A percentile compares a stretch with the other conserved stretches of the same genome.
Conservation (phyloP, 2,888 invertebrate genomes). For the Hesperia comma region DNA sequence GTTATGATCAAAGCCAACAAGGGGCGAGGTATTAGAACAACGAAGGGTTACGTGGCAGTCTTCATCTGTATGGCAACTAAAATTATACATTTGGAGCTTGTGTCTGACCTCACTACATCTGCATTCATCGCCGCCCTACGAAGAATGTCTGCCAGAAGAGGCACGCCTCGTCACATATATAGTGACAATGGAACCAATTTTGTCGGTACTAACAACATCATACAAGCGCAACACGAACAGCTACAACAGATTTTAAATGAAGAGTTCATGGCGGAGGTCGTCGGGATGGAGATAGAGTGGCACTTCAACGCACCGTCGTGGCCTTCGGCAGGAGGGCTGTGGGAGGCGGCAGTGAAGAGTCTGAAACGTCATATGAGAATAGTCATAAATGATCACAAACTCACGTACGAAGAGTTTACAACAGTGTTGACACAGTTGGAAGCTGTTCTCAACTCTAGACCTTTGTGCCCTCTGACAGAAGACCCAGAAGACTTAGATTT, state of each 20-base stretch:
- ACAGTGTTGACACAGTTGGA: constrained; percentile 41
- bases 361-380: constrained; percentile 34
- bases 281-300: constrained; percentile 33
- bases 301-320: constrained; percentile 39
- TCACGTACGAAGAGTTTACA: constrained; percentile 40
- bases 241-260: constrained; percentile 11
- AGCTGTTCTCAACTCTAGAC: constrained; percentile 40
- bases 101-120: constrained; percentile 40
- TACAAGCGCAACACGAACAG: constrained; percentile 13
- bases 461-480: constrained; percentile 38
- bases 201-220: constrained; percentile 40
- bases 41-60: constrained; percentile 41
- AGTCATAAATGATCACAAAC: constrained; percentile 31
- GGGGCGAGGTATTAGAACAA: constrained; percentile 36
- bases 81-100: constrained; percentile 41
- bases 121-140: constrained; percentile 37
- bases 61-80: constrained; percentile 43
- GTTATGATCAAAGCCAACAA: constrained; percentile 39
- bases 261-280: constrained; percentile 27
- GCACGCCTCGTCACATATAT: constrained; percentile 39
- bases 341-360: constrained; percentile 39
- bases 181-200: constrained; percentile 44
- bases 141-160: constrained; percentile 41
- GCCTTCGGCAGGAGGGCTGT: constrained; percentile 37
- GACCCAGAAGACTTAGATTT: constrained; percentile 37